Evolutionary conservation across 2,888 invertebrate species (phyloP).

Genomic region (Andrena haemorrhoa): DNA sequence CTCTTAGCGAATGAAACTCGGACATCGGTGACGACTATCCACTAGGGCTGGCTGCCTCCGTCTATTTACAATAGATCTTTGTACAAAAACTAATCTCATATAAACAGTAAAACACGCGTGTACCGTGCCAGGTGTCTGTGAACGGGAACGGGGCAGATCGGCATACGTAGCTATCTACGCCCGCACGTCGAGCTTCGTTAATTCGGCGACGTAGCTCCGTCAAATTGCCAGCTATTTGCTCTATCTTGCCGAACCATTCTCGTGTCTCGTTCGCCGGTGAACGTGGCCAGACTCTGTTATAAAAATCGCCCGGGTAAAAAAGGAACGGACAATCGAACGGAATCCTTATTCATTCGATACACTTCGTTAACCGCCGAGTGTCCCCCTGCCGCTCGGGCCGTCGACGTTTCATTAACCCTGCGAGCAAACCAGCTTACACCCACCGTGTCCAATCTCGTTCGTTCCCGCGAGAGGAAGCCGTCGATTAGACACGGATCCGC

Average conservation of each 20-base stretch:
- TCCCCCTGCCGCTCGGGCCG: neutral
- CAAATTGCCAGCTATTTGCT: slow-evolving; percentile 25
- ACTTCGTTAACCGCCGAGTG: slow-evolving; percentile 24
- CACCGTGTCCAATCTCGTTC: slow-evolving; percentile 21
- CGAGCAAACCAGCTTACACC: slow-evolving; percentile 11
- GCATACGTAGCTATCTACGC: neutral
- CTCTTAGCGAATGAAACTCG: slow-evolving; percentile 75
- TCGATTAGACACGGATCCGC: slow-evolving; percentile 43
- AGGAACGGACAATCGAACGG: slow-evolving; percentile 58
- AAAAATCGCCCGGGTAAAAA: slow-evolving; percentile 60
- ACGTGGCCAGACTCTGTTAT: slow-evolving; percentile 52
- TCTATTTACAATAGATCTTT: slow-evolving; percentile 82
- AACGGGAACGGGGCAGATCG: slow-evolving; percentile 60
- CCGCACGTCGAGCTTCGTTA: neutral
- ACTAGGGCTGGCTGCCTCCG: slow-evolving; percentile 73
- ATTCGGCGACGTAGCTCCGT: slow-evolving; percentile 38
- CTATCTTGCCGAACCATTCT: slow-evolving; percentile 14
- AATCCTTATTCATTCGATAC: slow-evolving; percentile 52
- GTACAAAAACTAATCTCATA: slow-evolving; percentile 81
- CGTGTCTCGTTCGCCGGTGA: slow-evolving; percentile 3
- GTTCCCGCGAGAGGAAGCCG: slow-evolving; percentile 11
- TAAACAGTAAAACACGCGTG: slow-evolving; percentile 75
- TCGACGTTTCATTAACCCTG: slow-evolving; percentile 38
- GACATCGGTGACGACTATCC: slow-evolving; percentile 73
- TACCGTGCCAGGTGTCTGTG: slow-evolving; percentile 27